Percentiles rank a stretch among this genome's conserved stretches.
Conservation (phyloP, 2,113 vertebrate genomes). For the Phylloscopus whistleri region DNA sequence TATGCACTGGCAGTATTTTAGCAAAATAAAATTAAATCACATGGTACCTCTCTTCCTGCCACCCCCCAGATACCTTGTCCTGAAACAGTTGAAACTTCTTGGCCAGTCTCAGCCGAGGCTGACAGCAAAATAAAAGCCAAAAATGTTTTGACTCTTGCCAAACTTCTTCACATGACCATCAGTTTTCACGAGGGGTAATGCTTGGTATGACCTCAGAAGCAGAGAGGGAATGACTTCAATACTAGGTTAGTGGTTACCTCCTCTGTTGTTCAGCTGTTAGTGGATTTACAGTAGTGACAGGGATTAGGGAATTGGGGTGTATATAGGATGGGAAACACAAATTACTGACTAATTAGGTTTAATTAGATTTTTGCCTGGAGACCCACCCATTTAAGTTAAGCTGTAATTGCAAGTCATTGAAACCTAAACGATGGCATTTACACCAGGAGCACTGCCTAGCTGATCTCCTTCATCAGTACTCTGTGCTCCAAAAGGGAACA, state of each 20-base stretch:
- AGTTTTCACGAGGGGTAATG: not conserved
- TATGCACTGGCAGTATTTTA: not conserved
- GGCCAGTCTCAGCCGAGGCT: not conserved
- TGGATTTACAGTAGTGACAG: not conserved
- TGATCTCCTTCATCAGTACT: not conserved
- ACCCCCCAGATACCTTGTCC: not conserved
- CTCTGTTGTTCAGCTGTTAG: not conserved
- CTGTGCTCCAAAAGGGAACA: not conserved
- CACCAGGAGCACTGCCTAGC: not conserved
- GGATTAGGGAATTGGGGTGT: not conserved
- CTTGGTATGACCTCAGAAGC: not conserved
- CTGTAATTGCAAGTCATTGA: not conserved
- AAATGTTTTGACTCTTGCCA: not conserved
- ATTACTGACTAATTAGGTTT: not conserved
- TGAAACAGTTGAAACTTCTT: not conserved
- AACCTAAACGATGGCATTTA: not conserved
- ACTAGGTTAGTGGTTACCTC: fast-evolving
- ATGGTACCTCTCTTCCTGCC: not conserved
- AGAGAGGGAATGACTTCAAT: not conserved
- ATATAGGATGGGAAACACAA: not conserved
- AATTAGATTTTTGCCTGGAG: not conserved
- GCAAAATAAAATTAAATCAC: not conserved
- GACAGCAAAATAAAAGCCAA: not conserved
- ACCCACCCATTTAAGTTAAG: not conserved
- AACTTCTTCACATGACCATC: not conserved